Evolutionary conservation across 2,113 vertebrate species (phyloP).

Genomic region (Eurypyga helias): DNA sequence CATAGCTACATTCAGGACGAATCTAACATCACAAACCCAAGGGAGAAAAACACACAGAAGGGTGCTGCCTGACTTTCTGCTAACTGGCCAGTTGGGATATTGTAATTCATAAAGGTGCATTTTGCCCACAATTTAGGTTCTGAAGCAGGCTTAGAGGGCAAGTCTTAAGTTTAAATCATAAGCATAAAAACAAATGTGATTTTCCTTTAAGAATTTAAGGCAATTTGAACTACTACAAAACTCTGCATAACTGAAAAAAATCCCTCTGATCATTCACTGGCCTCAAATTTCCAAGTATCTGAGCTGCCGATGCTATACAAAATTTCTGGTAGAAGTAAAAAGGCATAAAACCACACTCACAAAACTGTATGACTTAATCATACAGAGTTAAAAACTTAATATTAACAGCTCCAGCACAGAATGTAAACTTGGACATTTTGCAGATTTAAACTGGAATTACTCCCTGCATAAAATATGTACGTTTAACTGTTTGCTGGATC

Average conservation of each 20-base stretch:
- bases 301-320: not conserved
- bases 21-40: not conserved
- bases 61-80: not conserved
- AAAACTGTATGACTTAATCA: not conserved
- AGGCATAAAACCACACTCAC: not conserved
- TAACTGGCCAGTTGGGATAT: not conserved
- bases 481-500: slow-evolving; percentile 1
- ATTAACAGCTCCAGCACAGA: not conserved
- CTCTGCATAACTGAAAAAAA: not conserved
- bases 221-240: not conserved
- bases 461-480: not conserved
- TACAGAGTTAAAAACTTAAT: not conserved
- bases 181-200: not conserved
- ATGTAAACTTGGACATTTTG: slow-evolving; percentile 14
- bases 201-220: not conserved
- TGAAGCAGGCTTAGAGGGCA: not conserved
- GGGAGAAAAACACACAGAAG: not conserved
- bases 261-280: not conserved
- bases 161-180: not conserved
- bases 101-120: not conserved
- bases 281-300: not conserved
- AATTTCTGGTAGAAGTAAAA: not conserved
- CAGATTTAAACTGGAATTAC: slow-evolving; percentile 25
- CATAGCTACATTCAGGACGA: rapidly evolving
- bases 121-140: not conserved